Conservation (phyloP, 1,140 invertebrate genomes). For the Stegodyphus dumicola region DNA sequence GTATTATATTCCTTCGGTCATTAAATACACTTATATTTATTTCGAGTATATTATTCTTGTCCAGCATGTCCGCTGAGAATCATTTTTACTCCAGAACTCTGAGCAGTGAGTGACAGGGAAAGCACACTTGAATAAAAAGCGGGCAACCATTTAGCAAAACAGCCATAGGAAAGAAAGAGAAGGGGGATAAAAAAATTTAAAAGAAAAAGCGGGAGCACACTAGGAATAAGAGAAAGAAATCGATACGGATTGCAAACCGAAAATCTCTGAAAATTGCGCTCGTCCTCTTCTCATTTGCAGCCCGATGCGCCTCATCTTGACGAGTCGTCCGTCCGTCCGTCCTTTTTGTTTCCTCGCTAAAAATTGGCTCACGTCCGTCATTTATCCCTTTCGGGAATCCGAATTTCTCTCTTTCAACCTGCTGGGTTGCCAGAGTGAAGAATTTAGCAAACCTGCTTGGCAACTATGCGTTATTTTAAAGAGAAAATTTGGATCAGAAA, state of each 20-base stretch:
- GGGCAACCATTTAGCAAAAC: conserved; percentile 42
- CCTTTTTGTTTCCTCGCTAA: conserved; percentile 14
- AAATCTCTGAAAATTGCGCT: conserved; percentile 43
- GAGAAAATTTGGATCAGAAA: too few species aligned
- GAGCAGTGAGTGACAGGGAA: conserved; percentile 26
- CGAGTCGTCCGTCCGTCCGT: not conserved
- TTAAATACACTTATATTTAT: too few species aligned
- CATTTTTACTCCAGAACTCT: not conserved
- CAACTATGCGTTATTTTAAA: too few species aligned
- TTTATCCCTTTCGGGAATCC: conserved; percentile 46
- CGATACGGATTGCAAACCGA: conserved; percentile 55
- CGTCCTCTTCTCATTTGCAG: conserved; percentile 37
- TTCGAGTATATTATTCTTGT: too few species aligned
- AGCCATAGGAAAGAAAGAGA: not conserved
- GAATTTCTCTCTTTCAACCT: conserved; percentile 1
- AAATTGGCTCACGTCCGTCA: conserved; percentile 58
- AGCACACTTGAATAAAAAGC: conserved; percentile 8
- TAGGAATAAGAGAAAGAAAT: conserved; percentile 13
- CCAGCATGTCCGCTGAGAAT: too few species aligned
- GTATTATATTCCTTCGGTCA: too few species aligned
- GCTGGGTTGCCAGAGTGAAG: conserved; percentile 18
- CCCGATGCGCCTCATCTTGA: conserved; percentile 7
- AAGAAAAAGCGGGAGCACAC: not conserved
- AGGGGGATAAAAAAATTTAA: not conserved
- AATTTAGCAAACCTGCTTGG: not conserved